phyloP scores from a whole-genome alignment of 2,888 invertebrate species.

The Xanthia icteritia region DNA sequence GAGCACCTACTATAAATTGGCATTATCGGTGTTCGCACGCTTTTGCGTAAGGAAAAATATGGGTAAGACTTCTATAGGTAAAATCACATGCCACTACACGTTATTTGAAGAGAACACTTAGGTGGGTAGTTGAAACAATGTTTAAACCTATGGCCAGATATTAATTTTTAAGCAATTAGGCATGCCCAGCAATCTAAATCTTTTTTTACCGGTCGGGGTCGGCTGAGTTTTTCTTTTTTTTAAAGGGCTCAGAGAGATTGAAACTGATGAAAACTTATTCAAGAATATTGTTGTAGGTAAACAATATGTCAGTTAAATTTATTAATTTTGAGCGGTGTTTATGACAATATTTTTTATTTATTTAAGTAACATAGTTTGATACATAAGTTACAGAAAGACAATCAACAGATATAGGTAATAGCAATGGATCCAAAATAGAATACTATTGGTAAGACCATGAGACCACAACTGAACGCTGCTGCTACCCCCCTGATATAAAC shows the following conservation, averaged over 20 bases:
- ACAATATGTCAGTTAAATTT: background rate
- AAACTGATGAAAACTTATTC: background rate
- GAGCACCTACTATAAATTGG: constrained; percentile 64
- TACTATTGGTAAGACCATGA: constrained; percentile 5
- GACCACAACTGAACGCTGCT: constrained; percentile 10
- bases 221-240: background rate
- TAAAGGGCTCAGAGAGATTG: background rate
- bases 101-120: background rate
- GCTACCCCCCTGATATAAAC: constrained; percentile 39
- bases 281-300: background rate
- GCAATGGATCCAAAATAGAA: constrained; percentile 3
- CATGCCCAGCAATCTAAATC: background rate
- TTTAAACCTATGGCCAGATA: background rate
- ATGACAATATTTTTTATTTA: background rate
- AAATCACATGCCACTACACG: background rate
- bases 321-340: background rate
- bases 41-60: constrained; percentile 39
- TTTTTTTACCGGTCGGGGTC: no score
- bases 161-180: background rate
- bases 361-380: background rate
- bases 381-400: background rate
- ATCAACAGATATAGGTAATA: background rate
- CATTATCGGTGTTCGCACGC: constrained; percentile 61
- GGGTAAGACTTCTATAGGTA: background rate
- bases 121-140: background rate